Evolutionary conservation across 1,140 invertebrate genomes (phyloP), one percentile per base, ranked within the genome.

Genomic region (Cydia splendana): DNA sequence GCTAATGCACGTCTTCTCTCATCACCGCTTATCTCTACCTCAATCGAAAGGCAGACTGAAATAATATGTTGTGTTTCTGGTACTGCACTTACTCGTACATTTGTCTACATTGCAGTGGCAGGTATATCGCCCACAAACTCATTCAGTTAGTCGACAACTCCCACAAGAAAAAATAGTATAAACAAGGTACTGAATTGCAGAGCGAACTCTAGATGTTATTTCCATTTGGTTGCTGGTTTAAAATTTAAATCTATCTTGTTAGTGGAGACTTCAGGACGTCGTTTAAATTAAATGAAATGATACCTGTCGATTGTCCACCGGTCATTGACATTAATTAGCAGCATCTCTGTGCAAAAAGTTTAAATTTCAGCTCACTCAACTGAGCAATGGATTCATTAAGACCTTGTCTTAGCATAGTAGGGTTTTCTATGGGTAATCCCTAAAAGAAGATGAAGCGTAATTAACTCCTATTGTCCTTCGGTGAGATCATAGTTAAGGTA

Each of bases 131-230:
- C 57, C 57, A 62, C 57, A 62, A 18, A 24, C 20, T 12, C 18
- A 24, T 62, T 7, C 57, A 45, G 42, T 45, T 13, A 45, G 42
- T 62, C n/a, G n/a, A 24, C 7, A 20, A 62, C 57, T 62, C 57
- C 57, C 57, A 62, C 57, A 18, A n/a, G 57, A 24, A 20, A 18
- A 62, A 62, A 62, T 20, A 62, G 57, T 62, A 62, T 62, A 62
- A 57, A 57, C n/a, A 57, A 13, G 53, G 53, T 24, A 10, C 57
- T 62, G n/a, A n/a, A 62, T 62, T 2, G 57, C 7, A 24, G 57
- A 24, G 20, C 57, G 57, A 24, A 62, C 20, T 62, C 57, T 62
- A 62, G 20, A 24, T 20, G 18, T 10, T 62, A 62, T 62, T 62
- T 62, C 57, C 57, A 62, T 24, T 57, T 24, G 18, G 20, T 3